Base-by-base conservation (phyloP, 2,113 vertebrate species). In the Acrocephalus kingi region DNA sequence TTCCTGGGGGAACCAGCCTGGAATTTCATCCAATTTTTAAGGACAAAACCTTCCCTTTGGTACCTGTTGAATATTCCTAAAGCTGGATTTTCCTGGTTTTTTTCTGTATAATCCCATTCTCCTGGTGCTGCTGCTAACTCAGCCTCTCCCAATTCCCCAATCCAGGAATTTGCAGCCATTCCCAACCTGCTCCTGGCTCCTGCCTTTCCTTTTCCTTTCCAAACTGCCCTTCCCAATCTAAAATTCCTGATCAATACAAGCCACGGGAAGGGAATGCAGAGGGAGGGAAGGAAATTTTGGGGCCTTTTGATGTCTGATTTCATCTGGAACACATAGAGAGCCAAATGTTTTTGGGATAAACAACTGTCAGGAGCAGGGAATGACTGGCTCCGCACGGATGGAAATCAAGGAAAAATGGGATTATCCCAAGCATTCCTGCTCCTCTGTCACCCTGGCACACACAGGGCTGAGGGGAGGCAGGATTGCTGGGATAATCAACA, bases 281-380 rank as follows among this genome's bases (percentile, higher is more conserved):
- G 87, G 63, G 71, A 76, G 72, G 59, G 43, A 48, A 95, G 69
- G 61, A 48, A 86, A 71, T 13, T 6, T 4, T 2, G 39, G 33
- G 25, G 37, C 37, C 75, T 87, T 96, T 95, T 92, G 90, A 96
- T 94, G 77, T 87, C 69, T n/a, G 30, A 9, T 68, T 84, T 93
- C 91, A 94, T 90, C 91, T 86, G 89, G 75, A 89, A 92, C 63
- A 62, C 81, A 91, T 67, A 27, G 61, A 55, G 71, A 94, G 72
- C 58, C 94, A 82, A 93, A 83, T 49, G 81, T 62, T 69, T 69
- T 62, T 51, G 25, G 90, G 59, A 86, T 92, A 93, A 96, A 91
- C 93, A 93, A 55, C 76, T 82, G 92, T 79, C 90, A 73, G 90
- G 74, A 61, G 78, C 49, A 51, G 86, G 91, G 89, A 78, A 71